These are phyloP conservation scores for Neoaliturus tenellus DNA, from an alignment of 2,888 invertebrate species.

Conservation along the genomic window DNA sequence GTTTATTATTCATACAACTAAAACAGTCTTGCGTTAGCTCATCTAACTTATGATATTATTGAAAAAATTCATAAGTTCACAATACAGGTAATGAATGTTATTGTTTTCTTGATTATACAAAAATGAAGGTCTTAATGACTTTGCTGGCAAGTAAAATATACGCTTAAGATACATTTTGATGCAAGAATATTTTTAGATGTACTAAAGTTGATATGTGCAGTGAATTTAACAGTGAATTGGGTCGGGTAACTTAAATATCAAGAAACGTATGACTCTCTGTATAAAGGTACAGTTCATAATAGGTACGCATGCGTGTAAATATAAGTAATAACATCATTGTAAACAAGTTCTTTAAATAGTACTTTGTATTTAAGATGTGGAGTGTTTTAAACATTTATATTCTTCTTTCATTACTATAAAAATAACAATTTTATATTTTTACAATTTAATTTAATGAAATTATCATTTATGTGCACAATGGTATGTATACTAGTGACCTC, in stretches of 20 bases:
- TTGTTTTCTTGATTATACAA: no score
- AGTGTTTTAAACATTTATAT: slow-evolving; percentile 26
- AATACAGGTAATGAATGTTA: no score
- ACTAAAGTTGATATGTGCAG: background rate
- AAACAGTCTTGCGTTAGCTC: no score
- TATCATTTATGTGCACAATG: background rate
- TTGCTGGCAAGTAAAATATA: no score
- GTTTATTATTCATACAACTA: no score
- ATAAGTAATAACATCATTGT: background rate
- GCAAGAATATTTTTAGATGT: no score
- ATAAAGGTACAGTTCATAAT: slow-evolving; percentile 20
- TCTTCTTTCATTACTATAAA: background rate
- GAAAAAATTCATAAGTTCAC: no score
- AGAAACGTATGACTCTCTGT: background rate
- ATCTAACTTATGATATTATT: no score
- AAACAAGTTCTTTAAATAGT: background rate
- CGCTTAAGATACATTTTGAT: no score
- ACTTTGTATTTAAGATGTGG: slow-evolving; percentile 23
- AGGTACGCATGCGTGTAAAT: slow-evolving; percentile 44
- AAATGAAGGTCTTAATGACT: no score
- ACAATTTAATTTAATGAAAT: background rate
- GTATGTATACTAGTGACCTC: slow-evolving; percentile 10
- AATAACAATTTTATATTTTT: slow-evolving; percentile 10
- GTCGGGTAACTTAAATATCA: background rate
- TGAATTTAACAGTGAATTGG: background rate